phyloP scores from a whole-genome alignment of 1,140 invertebrate genomes.

The Nymphalis io region DNA sequence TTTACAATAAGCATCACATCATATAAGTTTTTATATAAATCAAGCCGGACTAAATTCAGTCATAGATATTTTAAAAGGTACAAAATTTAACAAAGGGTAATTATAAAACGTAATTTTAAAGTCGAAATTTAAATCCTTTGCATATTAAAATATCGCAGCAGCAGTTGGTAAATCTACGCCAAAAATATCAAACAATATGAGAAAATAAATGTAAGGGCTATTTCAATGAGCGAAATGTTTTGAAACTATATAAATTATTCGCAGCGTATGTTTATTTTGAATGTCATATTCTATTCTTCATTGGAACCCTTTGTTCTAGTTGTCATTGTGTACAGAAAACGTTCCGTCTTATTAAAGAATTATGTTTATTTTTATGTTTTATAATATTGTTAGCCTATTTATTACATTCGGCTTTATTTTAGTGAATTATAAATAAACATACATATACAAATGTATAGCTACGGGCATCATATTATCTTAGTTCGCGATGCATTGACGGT shows the following conservation, averaged over 20 bases:
- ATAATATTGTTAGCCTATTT: slow-evolving; percentile 7
- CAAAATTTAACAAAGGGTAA: too few relatives aligned
- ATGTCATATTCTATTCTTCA: slow-evolving; percentile 69
- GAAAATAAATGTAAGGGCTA: slow-evolving; percentile 6
- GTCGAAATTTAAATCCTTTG: too few relatives aligned
- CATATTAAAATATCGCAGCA: too few relatives aligned
- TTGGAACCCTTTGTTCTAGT: slow-evolving; percentile 69
- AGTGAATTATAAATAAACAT: neutral
- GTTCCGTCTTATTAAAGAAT: slow-evolving; percentile 51
- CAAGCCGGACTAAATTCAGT: too few relatives aligned
- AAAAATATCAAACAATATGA: neutral
- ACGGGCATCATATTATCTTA: too few relatives aligned
- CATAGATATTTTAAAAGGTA: too few relatives aligned
- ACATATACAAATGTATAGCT: too few relatives aligned
- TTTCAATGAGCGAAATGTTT: slow-evolving; percentile 26
- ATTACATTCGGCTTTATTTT: neutral
- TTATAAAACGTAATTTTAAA: too few relatives aligned
- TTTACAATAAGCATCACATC: too few relatives aligned
- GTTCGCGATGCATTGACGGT: too few relatives aligned
- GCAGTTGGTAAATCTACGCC: too few relatives aligned
- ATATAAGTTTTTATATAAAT: too few relatives aligned
- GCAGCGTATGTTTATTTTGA: slow-evolving; percentile 63
- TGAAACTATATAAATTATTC: slow-evolving; percentile 34
- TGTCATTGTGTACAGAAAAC: slow-evolving; percentile 67
- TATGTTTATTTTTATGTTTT: slow-evolving; percentile 38